phyloP scores from a whole-genome alignment of 2,888 invertebrate genomes.

The Agrotis ipsilon region DNA sequence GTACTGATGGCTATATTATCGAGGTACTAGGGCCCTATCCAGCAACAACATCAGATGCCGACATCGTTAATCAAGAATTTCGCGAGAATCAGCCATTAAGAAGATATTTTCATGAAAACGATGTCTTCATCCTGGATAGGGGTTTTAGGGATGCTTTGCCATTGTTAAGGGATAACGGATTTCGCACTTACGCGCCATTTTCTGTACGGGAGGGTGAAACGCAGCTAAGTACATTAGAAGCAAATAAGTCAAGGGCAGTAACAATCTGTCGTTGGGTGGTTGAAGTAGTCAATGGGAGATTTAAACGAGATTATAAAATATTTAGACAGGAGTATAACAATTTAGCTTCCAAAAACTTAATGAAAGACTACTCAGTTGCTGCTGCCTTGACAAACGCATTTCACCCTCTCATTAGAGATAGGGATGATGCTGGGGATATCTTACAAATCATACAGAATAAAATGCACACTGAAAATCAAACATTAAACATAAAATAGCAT shows the following conservation, averaged over 20 bases:
- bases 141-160: not conserved
- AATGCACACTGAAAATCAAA: not conserved
- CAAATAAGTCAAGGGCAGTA: not conserved
- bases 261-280: not conserved
- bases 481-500: no score
- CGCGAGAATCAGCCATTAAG: slow-evolving; percentile 1
- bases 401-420: not conserved
- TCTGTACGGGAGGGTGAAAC: not conserved
- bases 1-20: not conserved
- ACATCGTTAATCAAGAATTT: slow-evolving; percentile 6
- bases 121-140: not conserved
- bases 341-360: not conserved
- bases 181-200: not conserved
- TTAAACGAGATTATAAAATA: not conserved
- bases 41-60: slow-evolving; percentile 14
- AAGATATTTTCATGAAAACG: slow-evolving; percentile 3
- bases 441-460: not conserved
- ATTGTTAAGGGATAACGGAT: not conserved
- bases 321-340: not conserved
- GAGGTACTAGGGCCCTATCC: slow-evolving; percentile 10
- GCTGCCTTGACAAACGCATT: not conserved
- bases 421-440: not conserved
- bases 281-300: not conserved
- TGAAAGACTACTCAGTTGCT: not conserved
- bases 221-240: not conserved